A percentile compares a stretch with the other conserved stretches of the same genome.
phyloP scores from a whole-genome alignment of 1,140 invertebrate genomes.

The Drosophila trapezifrons region DNA sequence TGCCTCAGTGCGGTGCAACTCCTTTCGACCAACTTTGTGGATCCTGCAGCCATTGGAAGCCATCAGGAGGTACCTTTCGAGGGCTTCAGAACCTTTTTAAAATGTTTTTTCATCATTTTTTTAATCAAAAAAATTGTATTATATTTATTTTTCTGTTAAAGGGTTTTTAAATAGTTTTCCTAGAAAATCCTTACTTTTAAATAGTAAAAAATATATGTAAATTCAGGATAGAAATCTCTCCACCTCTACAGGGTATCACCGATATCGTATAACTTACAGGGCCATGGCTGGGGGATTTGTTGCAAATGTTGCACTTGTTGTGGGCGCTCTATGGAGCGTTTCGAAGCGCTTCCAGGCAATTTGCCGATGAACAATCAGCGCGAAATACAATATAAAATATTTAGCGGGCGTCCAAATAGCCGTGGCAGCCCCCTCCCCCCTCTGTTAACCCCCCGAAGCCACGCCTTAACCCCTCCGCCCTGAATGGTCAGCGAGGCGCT shows the following conservation, averaged over 20 bases:
- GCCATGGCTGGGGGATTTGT: background rate
- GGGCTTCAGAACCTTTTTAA: too few relatives aligned
- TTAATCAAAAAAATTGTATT: background rate
- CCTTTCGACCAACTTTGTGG: slow-evolving; percentile 3
- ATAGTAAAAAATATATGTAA: too few relatives aligned
- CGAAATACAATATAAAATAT: slow-evolving; percentile 81
- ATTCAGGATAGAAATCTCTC: too few relatives aligned
- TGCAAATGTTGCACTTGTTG: slow-evolving; percentile 51
- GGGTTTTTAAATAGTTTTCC: too few relatives aligned
- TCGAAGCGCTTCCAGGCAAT: slow-evolving; percentile 81
- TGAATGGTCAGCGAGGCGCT: slow-evolving; percentile 50
- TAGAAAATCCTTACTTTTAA: background rate
- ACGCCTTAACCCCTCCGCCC: slow-evolving; percentile 4
- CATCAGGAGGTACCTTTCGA: background rate
- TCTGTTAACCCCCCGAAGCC: background rate
- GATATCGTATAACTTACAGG: accelerated
- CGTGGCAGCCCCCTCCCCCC: background rate
- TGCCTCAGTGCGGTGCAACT: slow-evolving; percentile 27
- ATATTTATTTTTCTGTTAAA: background rate
- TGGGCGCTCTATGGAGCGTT: slow-evolving; percentile 71
- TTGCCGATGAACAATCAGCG: slow-evolving; percentile 80
- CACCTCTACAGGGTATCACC: slow-evolving; percentile 8
- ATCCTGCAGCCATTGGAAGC: slow-evolving; percentile 10
- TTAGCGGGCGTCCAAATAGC: slow-evolving; percentile 61
- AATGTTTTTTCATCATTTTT: background rate